Conservation (phyloP, 2,888 invertebrate species). For the Baronia brevicornis region DNA sequence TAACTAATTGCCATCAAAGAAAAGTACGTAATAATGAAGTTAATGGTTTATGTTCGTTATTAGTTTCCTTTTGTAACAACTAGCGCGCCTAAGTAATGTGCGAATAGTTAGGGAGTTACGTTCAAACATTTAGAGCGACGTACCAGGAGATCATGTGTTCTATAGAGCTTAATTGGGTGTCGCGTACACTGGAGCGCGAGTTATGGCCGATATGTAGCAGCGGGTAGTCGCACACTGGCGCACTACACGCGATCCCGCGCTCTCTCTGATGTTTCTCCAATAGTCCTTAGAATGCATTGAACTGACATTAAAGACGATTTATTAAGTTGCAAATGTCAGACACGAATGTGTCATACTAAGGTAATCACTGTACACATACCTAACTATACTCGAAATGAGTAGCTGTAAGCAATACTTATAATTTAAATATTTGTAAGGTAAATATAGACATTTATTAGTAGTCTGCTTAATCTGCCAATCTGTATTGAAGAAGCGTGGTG, state of each 20-base stretch:
- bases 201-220: slow-evolving; percentile 39
- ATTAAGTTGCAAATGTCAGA: background rate
- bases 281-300: slow-evolving; percentile 9
- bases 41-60: no score
- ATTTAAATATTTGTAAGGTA: no score
- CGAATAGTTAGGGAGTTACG: no score
- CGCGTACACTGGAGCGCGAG: slow-evolving; percentile 35
- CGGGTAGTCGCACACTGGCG: slow-evolving; percentile 24
- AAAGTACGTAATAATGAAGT: no score
- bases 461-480: no score
- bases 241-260: slow-evolving; percentile 29
- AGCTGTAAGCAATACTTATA: background rate
- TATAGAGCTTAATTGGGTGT: slow-evolving; percentile 48
- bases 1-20: no score
- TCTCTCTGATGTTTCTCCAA: slow-evolving; percentile 6
- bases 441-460: no score
- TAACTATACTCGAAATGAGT: background rate
- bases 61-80: no score
- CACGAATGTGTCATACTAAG: background rate
- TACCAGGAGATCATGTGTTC: slow-evolving; percentile 41
- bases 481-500: no score
- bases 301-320: slow-evolving; percentile 2
- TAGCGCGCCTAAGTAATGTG: no score
- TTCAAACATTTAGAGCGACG: slow-evolving; percentile 16
- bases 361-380: background rate